Base-by-base conservation (phyloP, 2,888 invertebrate species). In the Tanaodytes sp. region DNA sequence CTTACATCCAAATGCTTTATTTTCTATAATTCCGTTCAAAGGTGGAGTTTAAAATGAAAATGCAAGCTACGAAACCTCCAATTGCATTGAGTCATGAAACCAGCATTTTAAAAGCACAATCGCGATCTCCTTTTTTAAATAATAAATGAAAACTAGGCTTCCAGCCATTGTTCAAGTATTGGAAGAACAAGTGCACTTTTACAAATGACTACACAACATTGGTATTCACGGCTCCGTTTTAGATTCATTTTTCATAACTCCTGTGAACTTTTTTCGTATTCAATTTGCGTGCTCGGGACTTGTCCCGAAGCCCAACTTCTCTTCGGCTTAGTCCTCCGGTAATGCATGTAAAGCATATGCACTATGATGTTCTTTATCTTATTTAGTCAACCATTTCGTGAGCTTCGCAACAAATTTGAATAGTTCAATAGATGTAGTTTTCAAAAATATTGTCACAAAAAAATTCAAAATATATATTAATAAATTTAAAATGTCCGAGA, bases 161-260 rank as follows among this genome's bases (percentile, higher is more conserved):
- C 40, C 54, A 40, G 19, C 43, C 15, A 48, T 40, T 54, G 43
- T 54, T 62, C 33, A 42, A 48, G 19, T 49, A 55, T 42, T 40
- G 49, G 48, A 61, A 57, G 69, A 73, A 72, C 64, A 73, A 73
- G 48, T 59, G 66, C 62, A 61, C 61, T 45, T 52, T 74, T 74
- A 71, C 68, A 76, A 75, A 77, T 77, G 71, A 73, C 73, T 70
- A 69, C 59, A 61, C 65, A 68, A 67, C 70, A 72, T 76, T 76
- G 69, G 77, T 76, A 79, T 79, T 79, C 77, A 77, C 76, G 65
- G 71, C 73, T 72, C 66, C 68, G 66, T 72, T 65, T 71, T 73
- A 52, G 51, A 68, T 73, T 68, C 74, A 74, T 77, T 78, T 77
- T 74, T 78, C 76, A 77, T 76, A 77, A 77, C 73, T 76, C 77